Evolutionary conservation across 2,113 vertebrate genomes (phyloP), one percentile per base, ranked within the genome.

Genomic region (Chloropsis hardwickii): DNA sequence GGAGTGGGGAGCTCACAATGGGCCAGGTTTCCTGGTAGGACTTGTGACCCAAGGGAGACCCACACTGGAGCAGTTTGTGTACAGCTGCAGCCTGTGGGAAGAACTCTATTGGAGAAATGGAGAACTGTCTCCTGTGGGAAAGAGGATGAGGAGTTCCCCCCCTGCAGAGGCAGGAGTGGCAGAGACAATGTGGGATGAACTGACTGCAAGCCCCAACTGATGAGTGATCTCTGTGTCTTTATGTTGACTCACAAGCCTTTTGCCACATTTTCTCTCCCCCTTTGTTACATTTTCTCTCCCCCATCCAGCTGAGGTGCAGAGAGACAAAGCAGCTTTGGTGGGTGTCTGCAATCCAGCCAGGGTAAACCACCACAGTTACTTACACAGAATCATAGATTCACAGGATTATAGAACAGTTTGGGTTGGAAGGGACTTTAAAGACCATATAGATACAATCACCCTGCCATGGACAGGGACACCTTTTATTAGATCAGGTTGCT

Each of bases 171-270:
- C 12, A 45, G 28, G 28, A 70, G 7, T 28, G 29, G n/a, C 13
- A 62, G 19, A 53, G 39, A 45, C 28, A 42, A 39, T 0, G 1
- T 45, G 15, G 25, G 12, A 54, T 62, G 29, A 12, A 47, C 29
- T 54, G 64, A 61, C 56, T 23, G 20, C 28, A 61, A 39, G 15
- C 16, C 29, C 24, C 6, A 62, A 16, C 17, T 54, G 28, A 11
- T n/a, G 40, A 47, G n/a, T 8, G 24, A 56, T 56, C 16, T 40
- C 48, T 6, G 0, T 2, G 42, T 42, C 20, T 40, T 71, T 17
- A 56, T 7, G 12, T 17, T 0, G 0, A n/a, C 24, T 12, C 47
- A 7, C 56, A 7, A 54, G 35, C 12, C 40, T 9, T 40, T 56
- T 35, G 35, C 20, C 42, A 48, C 3, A 5, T 71, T 79, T 35